Evolutionary conservation across 2,113 vertebrate species (phyloP).

Genomic region (Origma solitaria): DNA sequence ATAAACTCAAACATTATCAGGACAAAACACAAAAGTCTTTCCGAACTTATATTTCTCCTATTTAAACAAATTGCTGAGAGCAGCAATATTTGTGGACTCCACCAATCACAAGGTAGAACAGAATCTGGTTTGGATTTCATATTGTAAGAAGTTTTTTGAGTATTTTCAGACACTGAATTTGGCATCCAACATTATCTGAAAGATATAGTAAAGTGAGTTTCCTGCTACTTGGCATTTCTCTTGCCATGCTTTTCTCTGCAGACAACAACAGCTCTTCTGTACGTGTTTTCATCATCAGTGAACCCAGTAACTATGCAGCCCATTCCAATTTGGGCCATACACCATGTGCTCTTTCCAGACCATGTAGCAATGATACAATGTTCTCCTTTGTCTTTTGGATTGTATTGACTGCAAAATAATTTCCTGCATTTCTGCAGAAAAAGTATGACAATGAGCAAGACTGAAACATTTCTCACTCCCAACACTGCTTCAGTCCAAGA

Average conservation of each 20-base stretch:
- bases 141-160: background rate
- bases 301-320: background rate
- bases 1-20: background rate
- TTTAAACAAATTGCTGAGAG: background rate
- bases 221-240: background rate
- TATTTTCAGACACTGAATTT: background rate
- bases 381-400: background rate
- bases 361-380: background rate
- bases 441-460: background rate
- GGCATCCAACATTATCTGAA: background rate
- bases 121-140: background rate
- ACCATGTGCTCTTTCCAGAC: background rate
- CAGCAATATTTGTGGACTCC: background rate
- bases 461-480: background rate
- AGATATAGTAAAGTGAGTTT: background rate
- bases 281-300: background rate
- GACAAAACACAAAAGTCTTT: background rate
- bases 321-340: background rate
- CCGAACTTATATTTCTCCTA: background rate
- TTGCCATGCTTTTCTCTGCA: background rate
- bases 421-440: background rate
- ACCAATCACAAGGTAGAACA: background rate
- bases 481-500: background rate
- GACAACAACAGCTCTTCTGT: background rate
- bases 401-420: background rate